Conservation (phyloP, 53 echinoderm and acorn worm species). For the Astropecten irregularis region DNA sequence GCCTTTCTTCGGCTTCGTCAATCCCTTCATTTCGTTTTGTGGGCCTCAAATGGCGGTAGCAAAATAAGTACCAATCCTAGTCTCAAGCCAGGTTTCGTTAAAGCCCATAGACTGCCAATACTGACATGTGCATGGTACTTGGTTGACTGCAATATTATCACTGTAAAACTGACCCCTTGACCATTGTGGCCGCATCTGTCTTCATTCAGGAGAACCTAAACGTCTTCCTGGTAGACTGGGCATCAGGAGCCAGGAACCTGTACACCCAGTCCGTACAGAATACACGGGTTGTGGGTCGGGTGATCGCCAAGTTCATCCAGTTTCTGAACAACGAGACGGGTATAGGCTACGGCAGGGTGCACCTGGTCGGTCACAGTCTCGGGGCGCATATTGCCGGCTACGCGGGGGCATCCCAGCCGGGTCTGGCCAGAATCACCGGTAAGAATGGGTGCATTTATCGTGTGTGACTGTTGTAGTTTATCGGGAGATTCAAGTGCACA, state of each 20-base stretch:
- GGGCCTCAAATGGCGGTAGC: too few relatives aligned
- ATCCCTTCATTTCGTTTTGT: too few relatives aligned
- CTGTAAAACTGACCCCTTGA: too few relatives aligned
- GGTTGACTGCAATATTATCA: too few relatives aligned
- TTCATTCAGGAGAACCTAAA: slow-evolving; percentile 65
- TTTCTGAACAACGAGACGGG: slow-evolving; percentile 51
- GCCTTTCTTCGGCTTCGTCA: too few relatives aligned
- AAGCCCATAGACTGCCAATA: too few relatives aligned
- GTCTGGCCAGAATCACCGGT: slow-evolving; percentile 86
- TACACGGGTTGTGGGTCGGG: slow-evolving; percentile 77
- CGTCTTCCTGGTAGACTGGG: slow-evolving; percentile 84
- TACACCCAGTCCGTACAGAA: slow-evolving; percentile 83
- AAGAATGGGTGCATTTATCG: not conserved
- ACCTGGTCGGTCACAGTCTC: slow-evolving; percentile 83
- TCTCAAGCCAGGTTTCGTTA: too few relatives aligned
- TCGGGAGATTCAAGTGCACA: too few relatives aligned
- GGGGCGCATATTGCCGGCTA: slow-evolving; percentile 85
- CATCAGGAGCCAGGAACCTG: slow-evolving; percentile 72
- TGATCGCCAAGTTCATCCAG: slow-evolving; percentile 64
- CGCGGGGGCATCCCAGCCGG: slow-evolving; percentile 64
- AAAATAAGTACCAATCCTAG: too few relatives aligned
- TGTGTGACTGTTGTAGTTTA: too few relatives aligned
- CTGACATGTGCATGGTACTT: too few relatives aligned
- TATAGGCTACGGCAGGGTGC: slow-evolving; percentile 33
- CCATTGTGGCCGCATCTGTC: too few relatives aligned